Base-by-base conservation (phyloP, 2,888 invertebrate genomes). In the Zeuzera pyrina region DNA sequence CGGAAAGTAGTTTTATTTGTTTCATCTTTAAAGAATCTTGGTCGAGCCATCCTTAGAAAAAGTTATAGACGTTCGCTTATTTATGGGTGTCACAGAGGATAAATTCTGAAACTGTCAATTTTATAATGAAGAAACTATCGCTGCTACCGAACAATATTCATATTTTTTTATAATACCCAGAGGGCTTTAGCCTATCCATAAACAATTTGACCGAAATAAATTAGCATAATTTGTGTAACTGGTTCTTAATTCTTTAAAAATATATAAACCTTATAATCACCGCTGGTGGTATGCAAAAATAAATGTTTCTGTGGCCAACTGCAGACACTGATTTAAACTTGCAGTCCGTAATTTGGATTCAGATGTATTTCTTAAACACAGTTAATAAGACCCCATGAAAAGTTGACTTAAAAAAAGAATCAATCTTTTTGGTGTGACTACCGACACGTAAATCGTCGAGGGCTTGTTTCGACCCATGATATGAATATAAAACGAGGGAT, bases 281-380 rank as follows among this genome's bases (percentile, higher is more conserved):
- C 36, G 51, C 42, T 49, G 57, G 52, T 51, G 55, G 53, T 40
- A 56, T 45, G 42, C 39, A 39, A 43, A 52, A 49, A 56, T 44
- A 41, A 45, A 54, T 55, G 47, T 45, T 43, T 30, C 42, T 45
- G 45, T 45, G 37, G 43, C 42, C 43, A 38, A 39, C 42, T 34
- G 39, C 30, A 39, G 47, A 49, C 52, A 47, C 45, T 49, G 52
- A 53, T 52, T 54, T 49, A 54, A 46, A 35, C 32, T 41, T 31
- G 33, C 33, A 36, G 31, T 45, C 40, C 33, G 43, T 47, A 47
- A 43, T 57, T 52, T 48, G 34, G 42, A 45, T 29, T 36, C 41
- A 36, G 36, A 45, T 41, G 37, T 43, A 45, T 42, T 41, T 41
- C 35, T 39, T 40, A 29, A 39, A 29, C 19, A 34, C 37, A 42